Evolutionary conservation across 2,888 invertebrate species (phyloP).

Genomic region (Diploptera punctata): DNA sequence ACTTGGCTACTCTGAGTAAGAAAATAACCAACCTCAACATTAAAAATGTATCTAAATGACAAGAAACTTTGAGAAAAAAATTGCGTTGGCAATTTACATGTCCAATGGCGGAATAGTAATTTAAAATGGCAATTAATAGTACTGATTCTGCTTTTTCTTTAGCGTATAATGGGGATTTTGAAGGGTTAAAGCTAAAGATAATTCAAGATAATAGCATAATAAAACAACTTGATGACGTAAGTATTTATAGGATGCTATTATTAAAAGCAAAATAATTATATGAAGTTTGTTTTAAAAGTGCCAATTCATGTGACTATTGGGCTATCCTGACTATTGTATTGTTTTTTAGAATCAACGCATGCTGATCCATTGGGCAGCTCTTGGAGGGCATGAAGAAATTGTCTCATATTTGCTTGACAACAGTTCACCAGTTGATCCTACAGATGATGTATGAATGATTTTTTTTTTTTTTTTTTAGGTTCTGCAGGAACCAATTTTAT

Average conservation of each 20-base stretch:
- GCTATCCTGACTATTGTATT: constrained; percentile 16
- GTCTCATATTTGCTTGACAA: constrained; percentile 71
- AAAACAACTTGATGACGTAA: constrained; percentile 60
- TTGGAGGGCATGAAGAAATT: constrained; percentile 77
- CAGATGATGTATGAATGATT: constrained; percentile 68
- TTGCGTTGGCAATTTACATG: too few relatives aligned
- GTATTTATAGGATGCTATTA: constrained; percentile 46
- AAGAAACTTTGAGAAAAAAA: too few relatives aligned
- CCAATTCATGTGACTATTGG: neutral
- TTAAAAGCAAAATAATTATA: neutral
- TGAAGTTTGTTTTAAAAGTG: neutral
- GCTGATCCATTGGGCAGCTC: constrained; percentile 80
- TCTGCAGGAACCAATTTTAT: neutral
- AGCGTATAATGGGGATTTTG: constrained; percentile 75
- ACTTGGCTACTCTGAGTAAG: too few relatives aligned
- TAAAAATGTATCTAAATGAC: too few relatives aligned
- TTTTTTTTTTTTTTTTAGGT: neutral
- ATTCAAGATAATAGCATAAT: constrained; percentile 61
- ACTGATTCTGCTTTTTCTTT: constrained; percentile 63
- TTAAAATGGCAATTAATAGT: constrained; percentile 18
- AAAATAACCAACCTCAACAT: too few relatives aligned
- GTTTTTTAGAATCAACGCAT: constrained; percentile 70
- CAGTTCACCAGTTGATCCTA: constrained; percentile 70
- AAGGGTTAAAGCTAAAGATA: constrained; percentile 67
- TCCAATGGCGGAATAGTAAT: neutral